A percentile compares a stretch with the other conserved stretches of the same genome.
phyloP scores from a whole-genome alignment of 2,113 vertebrate species.

The Acrocephalus arundinaceus region DNA sequence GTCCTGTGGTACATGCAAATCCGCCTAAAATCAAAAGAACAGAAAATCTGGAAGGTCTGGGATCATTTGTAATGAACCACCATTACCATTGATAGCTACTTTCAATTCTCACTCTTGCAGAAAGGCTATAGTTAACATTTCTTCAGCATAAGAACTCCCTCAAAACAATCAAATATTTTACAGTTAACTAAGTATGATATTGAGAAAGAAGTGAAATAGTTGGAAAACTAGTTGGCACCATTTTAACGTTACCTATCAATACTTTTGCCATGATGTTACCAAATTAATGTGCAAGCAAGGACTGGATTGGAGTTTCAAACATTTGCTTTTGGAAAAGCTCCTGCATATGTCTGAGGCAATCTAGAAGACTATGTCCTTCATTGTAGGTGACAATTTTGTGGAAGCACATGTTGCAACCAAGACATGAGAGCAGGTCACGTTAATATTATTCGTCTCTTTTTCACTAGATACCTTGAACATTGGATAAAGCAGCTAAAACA shows the following conservation, averaged over 20 bases:
- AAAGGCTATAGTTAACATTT: neutral
- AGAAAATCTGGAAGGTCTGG: neutral
- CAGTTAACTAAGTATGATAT: neutral
- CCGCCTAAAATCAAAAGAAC: neutral
- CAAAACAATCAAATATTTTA: neutral
- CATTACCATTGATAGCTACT: neutral
- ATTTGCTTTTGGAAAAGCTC: neutral
- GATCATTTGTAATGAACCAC: neutral
- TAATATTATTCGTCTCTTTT: neutral
- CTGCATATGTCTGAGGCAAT: neutral
- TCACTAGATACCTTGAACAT: neutral
- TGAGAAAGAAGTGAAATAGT: neutral
- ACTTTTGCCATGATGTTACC: neutral
- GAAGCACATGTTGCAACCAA: neutral
- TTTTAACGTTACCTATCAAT: neutral
- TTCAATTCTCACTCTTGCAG: neutral
- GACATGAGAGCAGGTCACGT: accelerated
- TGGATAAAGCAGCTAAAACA: neutral
- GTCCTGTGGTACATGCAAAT: neutral
- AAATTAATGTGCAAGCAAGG: neutral
- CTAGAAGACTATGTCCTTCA: neutral
- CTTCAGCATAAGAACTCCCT: neutral
- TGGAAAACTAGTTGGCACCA: neutral
- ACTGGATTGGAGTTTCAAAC: neutral
- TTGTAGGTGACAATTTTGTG: neutral